Base-by-base conservation (phyloP, 2,888 invertebrate species). In the Andrena bicolor region DNA sequence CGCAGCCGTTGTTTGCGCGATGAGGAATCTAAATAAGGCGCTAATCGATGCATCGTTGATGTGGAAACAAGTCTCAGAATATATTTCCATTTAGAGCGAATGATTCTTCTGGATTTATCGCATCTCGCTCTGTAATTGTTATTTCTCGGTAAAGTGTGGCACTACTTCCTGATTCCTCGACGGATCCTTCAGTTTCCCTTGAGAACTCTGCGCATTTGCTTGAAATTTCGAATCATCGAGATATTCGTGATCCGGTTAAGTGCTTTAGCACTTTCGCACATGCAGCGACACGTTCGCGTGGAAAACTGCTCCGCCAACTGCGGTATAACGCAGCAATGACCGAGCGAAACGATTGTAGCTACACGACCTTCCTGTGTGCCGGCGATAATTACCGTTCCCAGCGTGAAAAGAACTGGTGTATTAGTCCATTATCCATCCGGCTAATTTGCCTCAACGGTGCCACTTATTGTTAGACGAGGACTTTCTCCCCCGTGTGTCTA, bases 371-470 rank as follows among this genome's bases (percentile, higher is more conserved):
- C 58, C 72, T 65, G 80, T 73, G 77, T 68, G 68, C 35, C 63
- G 20, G 41, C 49, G 77, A 76, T 85, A 85, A 86, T 86, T 86
- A 80, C 60, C 48, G 74, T 82, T 64, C 76, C 56, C 66, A 48
- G 41, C 73, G 76, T 65, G 75, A 69, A 69, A 74, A 72, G 72
- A 74, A 79, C 82, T 49, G 48, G 72, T 69, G 30, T 77, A 69
- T 80, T 76, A 69, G 85, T 76, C 75, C 73, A 80, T 80, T 82
- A 83, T 76, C 64, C 77, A 63, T 70, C 69, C 74, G 72, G 71
- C 72, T 83, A 85, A 86, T 86, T 86, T 76, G 78, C 82, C 73
- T 82, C 61, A 63, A 70, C 64, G 75, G 76, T 78, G 72, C 80
- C 80, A 77, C 72, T 86, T 79, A 79, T 80, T 79, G 80, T 80